Evolutionary conservation across 2,113 vertebrate genomes (phyloP).

Genomic region (Phylloscopus trochilus): DNA sequence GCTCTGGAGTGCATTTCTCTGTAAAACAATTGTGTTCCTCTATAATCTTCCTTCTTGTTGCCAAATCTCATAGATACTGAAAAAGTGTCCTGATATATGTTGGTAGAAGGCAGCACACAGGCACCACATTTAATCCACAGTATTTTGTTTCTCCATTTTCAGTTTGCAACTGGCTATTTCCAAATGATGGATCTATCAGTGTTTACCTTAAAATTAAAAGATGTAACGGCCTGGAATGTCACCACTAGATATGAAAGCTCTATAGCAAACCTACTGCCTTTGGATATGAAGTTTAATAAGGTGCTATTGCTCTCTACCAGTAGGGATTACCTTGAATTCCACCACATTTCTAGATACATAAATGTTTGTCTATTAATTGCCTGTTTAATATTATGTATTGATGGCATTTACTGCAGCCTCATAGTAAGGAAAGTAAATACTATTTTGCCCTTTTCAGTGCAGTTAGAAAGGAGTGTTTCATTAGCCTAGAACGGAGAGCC

Average conservation of each 20-base stretch:
- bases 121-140: not conserved
- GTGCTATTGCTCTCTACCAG: not conserved
- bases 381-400: constrained; percentile 43
- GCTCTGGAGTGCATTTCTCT: not conserved
- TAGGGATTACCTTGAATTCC: constrained; percentile 45
- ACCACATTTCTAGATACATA: constrained; percentile 33
- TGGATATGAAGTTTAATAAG: constrained; percentile 49
- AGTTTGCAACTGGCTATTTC: not conserved
- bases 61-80: not conserved
- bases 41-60: not conserved
- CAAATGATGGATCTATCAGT: not conserved
- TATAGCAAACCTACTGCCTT: constrained; percentile 33
- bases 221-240: constrained; percentile 47
- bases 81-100: not conserved
- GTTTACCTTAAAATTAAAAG: constrained; percentile 60
- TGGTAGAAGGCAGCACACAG: not conserved
- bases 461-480: not conserved
- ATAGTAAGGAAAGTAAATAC: constrained; percentile 43
- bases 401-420: constrained; percentile 37
- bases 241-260: not conserved
- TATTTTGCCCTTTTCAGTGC: not conserved
- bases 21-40: not conserved
- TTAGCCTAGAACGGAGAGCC: not conserved
- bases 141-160: constrained; percentile 3
- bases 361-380: constrained; percentile 56